A percentile compares a stretch with the other conserved stretches of the same genome.
Evolutionary conservation across 2,888 invertebrate genomes (phyloP).

Genomic region (Limenitis camilla): DNA sequence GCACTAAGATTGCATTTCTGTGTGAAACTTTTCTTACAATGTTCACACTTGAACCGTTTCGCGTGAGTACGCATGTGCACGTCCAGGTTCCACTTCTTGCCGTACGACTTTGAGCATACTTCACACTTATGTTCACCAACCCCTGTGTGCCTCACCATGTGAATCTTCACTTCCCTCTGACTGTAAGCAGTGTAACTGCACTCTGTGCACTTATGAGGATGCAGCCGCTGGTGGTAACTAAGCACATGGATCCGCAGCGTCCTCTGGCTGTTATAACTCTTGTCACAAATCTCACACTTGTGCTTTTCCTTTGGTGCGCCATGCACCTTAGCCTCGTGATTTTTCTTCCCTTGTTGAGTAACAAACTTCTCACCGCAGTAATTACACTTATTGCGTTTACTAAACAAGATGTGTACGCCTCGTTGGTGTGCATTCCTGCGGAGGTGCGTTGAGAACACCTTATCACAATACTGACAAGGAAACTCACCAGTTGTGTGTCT

Average conservation of each 20-base stretch:
- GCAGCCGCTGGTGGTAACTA: constrained; percentile 25
- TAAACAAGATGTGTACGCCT: constrained; percentile 15
- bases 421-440: constrained; percentile 31
- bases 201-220: constrained; percentile 28
- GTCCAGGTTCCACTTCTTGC: constrained; percentile 34
- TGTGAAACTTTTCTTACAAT: constrained; percentile 34
- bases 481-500: constrained; percentile 26
- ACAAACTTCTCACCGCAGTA: constrained; percentile 26
- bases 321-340: constrained; percentile 32
- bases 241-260: constrained; percentile 31
- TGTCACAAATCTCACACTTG: constrained; percentile 35
- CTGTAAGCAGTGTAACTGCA: constrained; percentile 33
- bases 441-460: constrained; percentile 27
- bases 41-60: constrained; percentile 34
- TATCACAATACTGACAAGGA: constrained; percentile 29
- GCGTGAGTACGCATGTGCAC: constrained; percentile 44
- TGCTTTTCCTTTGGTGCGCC: constrained; percentile 23
- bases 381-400: constrained; percentile 34
- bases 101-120: constrained; percentile 41
- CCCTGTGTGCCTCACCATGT: constrained; percentile 47
- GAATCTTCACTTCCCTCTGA: constrained; percentile 41
- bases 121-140: constrained; percentile 37
- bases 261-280: constrained; percentile 40
- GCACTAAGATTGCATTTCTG: constrained; percentile 47
- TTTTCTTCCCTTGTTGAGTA: constrained; percentile 17